Conservation (phyloP, 2,797 vertebrate species). For the Paramormyrops hopkinsi region DNA sequence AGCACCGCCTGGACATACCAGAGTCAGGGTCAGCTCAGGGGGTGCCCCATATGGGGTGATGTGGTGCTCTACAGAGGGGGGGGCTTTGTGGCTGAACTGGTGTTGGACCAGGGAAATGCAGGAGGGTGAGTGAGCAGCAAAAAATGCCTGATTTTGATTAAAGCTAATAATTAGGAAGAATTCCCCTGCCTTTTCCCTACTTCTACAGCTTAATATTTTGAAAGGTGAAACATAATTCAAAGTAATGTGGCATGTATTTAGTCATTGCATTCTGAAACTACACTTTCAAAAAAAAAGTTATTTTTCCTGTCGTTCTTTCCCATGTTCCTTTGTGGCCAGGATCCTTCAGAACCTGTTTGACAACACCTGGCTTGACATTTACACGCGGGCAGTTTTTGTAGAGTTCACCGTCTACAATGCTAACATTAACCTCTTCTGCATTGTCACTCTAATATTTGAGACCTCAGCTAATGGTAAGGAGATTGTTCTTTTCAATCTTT, state of each 20-base stretch:
- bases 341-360: constrained; percentile 76
- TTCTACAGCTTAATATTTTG: neutral
- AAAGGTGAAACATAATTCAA: neutral
- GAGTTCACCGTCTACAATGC: constrained; percentile 95
- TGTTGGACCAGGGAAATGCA: constrained; percentile 64
- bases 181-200: neutral
- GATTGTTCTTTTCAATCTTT: neutral
- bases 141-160: neutral
- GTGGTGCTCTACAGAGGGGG: constrained; percentile 78
- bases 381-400: constrained; percentile 83
- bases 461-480: constrained; percentile 74
- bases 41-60: constrained; percentile 75
- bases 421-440: constrained; percentile 91
- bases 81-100: constrained; percentile 77
- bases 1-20: constrained; percentile 73
- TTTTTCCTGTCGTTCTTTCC: neutral
- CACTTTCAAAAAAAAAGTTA: neutral
- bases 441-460: constrained; percentile 80
- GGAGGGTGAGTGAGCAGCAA: constrained; percentile 62
- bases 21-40: constrained; percentile 67
- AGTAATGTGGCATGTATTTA: neutral
- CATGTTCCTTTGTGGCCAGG: constrained; percentile 50
- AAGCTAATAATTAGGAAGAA: neutral
- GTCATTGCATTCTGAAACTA: neutral
- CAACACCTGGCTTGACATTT: constrained; percentile 79